Conservation (phyloP, 2,113 vertebrate species). For the Nesospiza acunhae region DNA sequence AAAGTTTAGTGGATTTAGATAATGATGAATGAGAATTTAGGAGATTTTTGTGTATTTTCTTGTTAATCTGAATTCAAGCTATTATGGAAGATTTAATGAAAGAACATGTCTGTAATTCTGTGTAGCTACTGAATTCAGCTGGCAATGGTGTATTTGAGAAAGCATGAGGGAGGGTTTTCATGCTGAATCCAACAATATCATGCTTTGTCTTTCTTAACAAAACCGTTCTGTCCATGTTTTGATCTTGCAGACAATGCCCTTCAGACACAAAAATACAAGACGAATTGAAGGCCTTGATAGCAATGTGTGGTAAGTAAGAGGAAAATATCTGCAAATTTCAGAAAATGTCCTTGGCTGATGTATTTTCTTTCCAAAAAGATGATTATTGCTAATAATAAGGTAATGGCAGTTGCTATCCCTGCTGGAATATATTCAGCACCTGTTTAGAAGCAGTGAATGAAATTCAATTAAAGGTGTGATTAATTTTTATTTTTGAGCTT, state of each 20-base stretch:
- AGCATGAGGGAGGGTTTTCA: not conserved
- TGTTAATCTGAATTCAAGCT: not conserved
- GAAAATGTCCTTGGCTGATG: not conserved
- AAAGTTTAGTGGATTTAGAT: not conserved
- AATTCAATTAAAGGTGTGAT: not conserved
- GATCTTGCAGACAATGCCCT: constrained; percentile 78
- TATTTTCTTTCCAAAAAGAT: not conserved
- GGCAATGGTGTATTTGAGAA: not conserved
- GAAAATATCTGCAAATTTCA: not conserved
- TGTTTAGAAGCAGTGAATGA: not conserved
- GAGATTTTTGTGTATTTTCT: not conserved
- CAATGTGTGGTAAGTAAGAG: constrained; percentile 88
- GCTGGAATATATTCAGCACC: not conserved
- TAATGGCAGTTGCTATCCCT: not conserved
- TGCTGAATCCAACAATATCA: not conserved
- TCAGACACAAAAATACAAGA: constrained; percentile 84
- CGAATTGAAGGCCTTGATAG: constrained; percentile 92
- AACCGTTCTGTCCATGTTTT: constrained; percentile 36
- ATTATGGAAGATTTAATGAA: constrained; percentile 14
- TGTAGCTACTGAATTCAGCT: not conserved
- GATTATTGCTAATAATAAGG: not conserved
- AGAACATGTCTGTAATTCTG: not conserved
- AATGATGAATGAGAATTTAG: not conserved
- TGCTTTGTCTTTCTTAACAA: constrained; percentile 43
- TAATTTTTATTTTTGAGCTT: not conserved